These are phyloP conservation scores for Diarsia rubi DNA, from an alignment of 2,888 invertebrate genomes.

Conservation along the genomic window DNA sequence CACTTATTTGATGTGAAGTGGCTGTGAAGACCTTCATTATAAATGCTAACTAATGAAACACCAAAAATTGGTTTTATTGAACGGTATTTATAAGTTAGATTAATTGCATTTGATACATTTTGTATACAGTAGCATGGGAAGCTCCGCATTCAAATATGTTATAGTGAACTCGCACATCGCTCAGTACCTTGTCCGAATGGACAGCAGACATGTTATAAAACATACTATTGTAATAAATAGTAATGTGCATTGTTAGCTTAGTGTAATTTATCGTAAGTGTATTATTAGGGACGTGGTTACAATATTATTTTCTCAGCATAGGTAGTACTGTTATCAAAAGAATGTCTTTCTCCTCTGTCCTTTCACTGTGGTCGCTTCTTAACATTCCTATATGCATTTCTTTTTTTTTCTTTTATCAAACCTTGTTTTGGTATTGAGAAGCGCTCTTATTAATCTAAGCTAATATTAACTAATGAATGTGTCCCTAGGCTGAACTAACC, in stretches of 20 bases:
- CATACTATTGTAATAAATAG: constrained; percentile 82
- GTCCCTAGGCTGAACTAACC: constrained; percentile 69
- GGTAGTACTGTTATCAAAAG: constrained; percentile 76
- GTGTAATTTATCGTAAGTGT: constrained; percentile 89
- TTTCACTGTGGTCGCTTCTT: constrained; percentile 85
- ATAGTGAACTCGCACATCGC: constrained; percentile 84
- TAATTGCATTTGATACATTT: constrained; percentile 78
- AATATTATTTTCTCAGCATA: constrained; percentile 76
- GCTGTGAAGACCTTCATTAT: constrained; percentile 87
- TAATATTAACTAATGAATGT: constrained; percentile 70
- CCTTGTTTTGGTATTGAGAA: constrained; percentile 69
- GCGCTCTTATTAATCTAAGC: constrained; percentile 72
- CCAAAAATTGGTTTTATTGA: constrained; percentile 85
- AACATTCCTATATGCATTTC: constrained; percentile 86
- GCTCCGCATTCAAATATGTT: constrained; percentile 75
- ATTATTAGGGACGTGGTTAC: constrained; percentile 86
- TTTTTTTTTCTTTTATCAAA: constrained; percentile 72
- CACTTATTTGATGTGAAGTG: constrained; percentile 81
- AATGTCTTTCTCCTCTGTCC: constrained; percentile 79
- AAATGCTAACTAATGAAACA: constrained; percentile 78
- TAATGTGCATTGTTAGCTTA: constrained; percentile 88
- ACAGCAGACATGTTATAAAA: constrained; percentile 82
- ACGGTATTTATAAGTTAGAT: constrained; percentile 82
- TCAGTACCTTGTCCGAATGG: constrained; percentile 86
- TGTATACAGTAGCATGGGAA: constrained; percentile 75